phyloP scores from a whole-genome alignment of 2,888 invertebrate genomes.

The Drosophila pseudotakahashii region DNA sequence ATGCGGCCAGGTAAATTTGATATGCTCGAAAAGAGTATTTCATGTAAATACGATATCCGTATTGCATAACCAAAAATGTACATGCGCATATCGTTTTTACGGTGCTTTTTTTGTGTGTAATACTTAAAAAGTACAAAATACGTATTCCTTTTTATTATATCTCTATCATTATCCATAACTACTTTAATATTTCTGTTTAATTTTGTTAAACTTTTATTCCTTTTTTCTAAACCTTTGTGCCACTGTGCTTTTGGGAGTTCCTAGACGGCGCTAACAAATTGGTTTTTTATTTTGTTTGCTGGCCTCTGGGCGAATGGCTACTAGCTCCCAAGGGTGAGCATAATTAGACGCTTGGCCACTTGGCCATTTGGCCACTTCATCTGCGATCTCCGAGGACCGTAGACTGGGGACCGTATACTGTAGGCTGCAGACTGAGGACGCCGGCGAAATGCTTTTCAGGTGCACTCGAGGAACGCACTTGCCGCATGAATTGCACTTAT shows the following conservation, averaged over 20 bases:
- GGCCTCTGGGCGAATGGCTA: constrained; percentile 26
- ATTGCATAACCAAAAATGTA: no score
- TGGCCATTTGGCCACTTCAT: constrained; percentile 22
- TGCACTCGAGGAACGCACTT: constrained; percentile 56
- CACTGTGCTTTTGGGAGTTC: constrained; percentile 37
- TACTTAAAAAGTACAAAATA: no score
- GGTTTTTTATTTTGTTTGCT: constrained; percentile 40
- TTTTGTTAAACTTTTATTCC: background rate
- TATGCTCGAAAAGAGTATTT: no score
- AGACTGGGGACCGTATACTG: background rate
- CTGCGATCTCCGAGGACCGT: constrained; percentile 12
- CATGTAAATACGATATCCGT: no score
- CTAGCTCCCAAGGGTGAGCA: constrained; percentile 42
- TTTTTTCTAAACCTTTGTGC: background rate
- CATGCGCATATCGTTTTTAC: no score
- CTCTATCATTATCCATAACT: no score
- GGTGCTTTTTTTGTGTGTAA: no score
- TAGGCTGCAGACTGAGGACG: background rate
- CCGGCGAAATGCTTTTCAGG: constrained; percentile 28
- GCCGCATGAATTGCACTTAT: constrained; percentile 70
- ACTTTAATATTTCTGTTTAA: background rate
- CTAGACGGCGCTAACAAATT: constrained; percentile 49
- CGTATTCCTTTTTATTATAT: no score
- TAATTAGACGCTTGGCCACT: constrained; percentile 56
- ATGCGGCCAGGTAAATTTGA: no score